phyloP scores from a whole-genome alignment of 2,113 vertebrate species.

The Epinephelus lanceolatus region DNA sequence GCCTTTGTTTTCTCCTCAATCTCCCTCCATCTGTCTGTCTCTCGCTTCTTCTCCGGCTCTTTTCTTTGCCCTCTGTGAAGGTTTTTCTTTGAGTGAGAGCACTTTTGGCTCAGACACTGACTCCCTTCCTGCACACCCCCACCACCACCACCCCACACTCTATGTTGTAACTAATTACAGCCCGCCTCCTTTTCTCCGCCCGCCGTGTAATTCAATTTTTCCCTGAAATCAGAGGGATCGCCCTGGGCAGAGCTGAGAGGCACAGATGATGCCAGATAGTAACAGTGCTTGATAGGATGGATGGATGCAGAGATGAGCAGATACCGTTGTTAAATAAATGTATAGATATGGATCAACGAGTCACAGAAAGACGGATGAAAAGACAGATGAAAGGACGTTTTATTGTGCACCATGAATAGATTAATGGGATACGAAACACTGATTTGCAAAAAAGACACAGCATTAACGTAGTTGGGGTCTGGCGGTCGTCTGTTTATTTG shows the following conservation, averaged over 20 bases:
- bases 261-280: conserved; percentile 55
- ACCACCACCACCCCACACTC: conserved; percentile 8
- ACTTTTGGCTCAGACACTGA: conserved; percentile 43
- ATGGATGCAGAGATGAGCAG: conserved; percentile 33
- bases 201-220: conserved; percentile 72
- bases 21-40: conserved; percentile 34
- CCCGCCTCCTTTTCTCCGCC: conserved; percentile 53
- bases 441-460: conserved; percentile 22
- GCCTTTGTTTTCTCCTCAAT: conserved; percentile 59
- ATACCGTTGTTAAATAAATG: conserved; percentile 20
- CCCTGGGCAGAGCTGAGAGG: conserved; percentile 34
- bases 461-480: conserved; percentile 26
- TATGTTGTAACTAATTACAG: conserved; percentile 72
- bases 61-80: conserved; percentile 45
- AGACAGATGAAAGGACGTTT: conserved; percentile 1
- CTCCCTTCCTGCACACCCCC: background rate
- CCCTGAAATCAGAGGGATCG: conserved; percentile 63
- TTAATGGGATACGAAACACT: conserved; percentile 9
- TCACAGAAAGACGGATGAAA: conserved; percentile 7
- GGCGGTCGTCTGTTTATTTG: conserved; percentile 48
- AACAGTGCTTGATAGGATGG: conserved; percentile 25
- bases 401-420: background rate
- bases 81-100: conserved; percentile 49
- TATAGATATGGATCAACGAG: conserved; percentile 24
- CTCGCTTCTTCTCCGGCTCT: conserved; percentile 36